phyloP scores from a whole-genome alignment of 2,797 vertebrate genomes.

The Neopelma chrysocephalum region DNA sequence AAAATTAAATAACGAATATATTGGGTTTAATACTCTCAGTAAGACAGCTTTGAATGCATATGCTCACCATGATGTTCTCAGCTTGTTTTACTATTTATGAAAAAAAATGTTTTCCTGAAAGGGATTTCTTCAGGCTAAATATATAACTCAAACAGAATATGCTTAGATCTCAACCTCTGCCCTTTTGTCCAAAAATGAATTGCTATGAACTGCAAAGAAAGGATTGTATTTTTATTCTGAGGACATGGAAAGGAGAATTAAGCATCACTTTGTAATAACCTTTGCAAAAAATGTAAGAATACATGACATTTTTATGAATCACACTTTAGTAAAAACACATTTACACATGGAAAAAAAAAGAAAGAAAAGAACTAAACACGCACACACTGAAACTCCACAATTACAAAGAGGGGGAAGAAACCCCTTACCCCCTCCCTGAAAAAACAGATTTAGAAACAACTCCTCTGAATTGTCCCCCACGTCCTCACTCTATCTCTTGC shows the following conservation, averaged over 20 bases:
- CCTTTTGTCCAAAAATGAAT: background rate
- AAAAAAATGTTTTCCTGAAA: background rate
- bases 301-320: background rate
- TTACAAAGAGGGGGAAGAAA: background rate
- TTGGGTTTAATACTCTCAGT: constrained; percentile 12
- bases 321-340: background rate
- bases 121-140: background rate
- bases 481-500: background rate
- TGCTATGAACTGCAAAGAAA: constrained; percentile 3
- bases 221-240: background rate
- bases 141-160: background rate
- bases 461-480: background rate
- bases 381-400: background rate
- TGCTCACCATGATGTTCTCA: background rate
- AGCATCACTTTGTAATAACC: background rate
- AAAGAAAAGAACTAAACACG: background rate
- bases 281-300: background rate
- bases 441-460: background rate
- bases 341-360: background rate
- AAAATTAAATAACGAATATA: constrained; percentile 3
- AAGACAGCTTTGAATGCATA: background rate
- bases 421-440: background rate
- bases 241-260: background rate
- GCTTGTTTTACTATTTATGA: background rate
- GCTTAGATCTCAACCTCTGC: background rate